Conservation (phyloP, 2,113 vertebrate species). For the Symphodus melops region DNA sequence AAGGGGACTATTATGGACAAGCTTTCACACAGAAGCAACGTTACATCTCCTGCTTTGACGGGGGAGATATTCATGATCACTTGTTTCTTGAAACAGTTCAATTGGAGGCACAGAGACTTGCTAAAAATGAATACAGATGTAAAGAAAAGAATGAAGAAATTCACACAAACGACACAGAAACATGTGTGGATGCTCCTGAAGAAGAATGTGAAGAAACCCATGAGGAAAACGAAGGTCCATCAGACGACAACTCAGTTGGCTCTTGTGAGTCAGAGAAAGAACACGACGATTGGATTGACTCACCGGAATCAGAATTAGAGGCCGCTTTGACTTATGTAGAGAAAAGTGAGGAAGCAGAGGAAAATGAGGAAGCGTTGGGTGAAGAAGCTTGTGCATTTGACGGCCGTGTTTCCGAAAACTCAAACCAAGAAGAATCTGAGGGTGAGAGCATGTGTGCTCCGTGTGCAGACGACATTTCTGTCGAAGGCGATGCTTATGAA, state of each 20-base stretch:
- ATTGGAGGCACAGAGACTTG: slow-evolving; percentile 24
- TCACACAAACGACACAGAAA: not conserved
- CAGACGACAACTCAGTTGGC: slow-evolving; percentile 15
- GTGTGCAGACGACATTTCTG: slow-evolving; percentile 62
- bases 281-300: slow-evolving; percentile 25
- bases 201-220: slow-evolving; percentile 25
- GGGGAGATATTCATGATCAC: slow-evolving; percentile 69
- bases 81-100: slow-evolving; percentile 51
- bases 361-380: not conserved
- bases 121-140: not conserved
- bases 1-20: slow-evolving; percentile 38
- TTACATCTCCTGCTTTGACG: slow-evolving; percentile 79
- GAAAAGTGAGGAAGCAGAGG: slow-evolving; percentile 19
- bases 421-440: slow-evolving; percentile 32
- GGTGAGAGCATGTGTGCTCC: slow-evolving; percentile 58
- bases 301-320: slow-evolving; percentile 39
- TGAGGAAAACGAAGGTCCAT: slow-evolving; percentile 18
- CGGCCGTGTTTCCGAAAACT: slow-evolving; percentile 14
- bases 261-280: slow-evolving; percentile 39
- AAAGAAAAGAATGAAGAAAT: slow-evolving; percentile 19
- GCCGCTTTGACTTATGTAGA: slow-evolving; percentile 1
- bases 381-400: slow-evolving; percentile 18
- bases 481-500: slow-evolving; percentile 68
- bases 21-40: slow-evolving; percentile 33
- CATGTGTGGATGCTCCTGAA: not conserved